Evolutionary conservation across 2,797 vertebrate genomes (phyloP), one percentile per base, ranked within the genome.

Genomic region (Myotis pilosus): DNA sequence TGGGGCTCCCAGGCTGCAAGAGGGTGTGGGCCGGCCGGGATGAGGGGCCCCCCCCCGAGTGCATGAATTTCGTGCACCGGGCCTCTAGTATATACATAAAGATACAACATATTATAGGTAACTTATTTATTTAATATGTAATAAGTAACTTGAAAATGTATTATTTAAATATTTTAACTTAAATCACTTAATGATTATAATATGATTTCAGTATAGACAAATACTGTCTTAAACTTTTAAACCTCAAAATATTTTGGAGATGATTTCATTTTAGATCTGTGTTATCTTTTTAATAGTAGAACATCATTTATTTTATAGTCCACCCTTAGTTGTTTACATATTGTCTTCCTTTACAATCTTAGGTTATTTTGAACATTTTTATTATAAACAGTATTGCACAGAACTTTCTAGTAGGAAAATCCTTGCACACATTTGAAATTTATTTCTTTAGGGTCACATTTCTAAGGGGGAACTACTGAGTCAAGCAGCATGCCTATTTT

Each of bases 111-210:
- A 15, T 64, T 71, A 79, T 38, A 74, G 74, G 8, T 83, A 55
- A 25, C 41, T 79, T 78, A 66, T 62, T 71, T 71, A 64, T 19
- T 68, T 86, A 86, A 49, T 76, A 78, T 79, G 5, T 71, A 69
- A 86, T 79, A 57, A 36, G 9, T 57, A 87, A 60, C n/a, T 78
- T 68, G 55, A 87, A 57, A 91, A 57, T 74, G 8, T 88, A 78
- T 69, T 1, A 69, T 51, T 81, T 82, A 91, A 87, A 28, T 94
- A 36, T 83, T 81, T 78, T 90, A 62, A 78, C 71, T 72, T 90
- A n/a, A n/a, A 4, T 33, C 7, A 53, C n/a, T 82, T 66, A 89
- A 25, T 89, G 68, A 93, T 85, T 49, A 49, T n/a, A 71, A 55
- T 71, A 5, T 55, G 8, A n/a, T 71, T 80, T 81, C 7, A 71